phyloP scores from a whole-genome alignment of 2,797 vertebrate genomes.

The Chloroceryle amazona region DNA sequence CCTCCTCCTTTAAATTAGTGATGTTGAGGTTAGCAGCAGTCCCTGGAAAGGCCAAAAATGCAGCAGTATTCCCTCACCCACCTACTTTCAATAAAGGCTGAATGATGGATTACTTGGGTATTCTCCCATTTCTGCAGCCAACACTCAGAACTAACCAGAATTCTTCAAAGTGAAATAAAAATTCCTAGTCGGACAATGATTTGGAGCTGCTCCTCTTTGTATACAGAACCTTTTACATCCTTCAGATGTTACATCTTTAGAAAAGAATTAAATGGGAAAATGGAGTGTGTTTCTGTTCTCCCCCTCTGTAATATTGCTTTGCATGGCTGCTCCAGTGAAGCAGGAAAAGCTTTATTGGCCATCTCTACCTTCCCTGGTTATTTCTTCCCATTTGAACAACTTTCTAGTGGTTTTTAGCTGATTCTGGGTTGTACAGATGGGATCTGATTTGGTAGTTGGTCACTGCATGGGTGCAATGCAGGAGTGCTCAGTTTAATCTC shows the following conservation, averaged over 20 bases:
- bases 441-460: not conserved
- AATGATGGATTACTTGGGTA: not conserved
- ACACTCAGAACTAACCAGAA: not conserved
- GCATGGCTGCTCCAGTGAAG: not conserved
- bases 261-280: constrained; percentile 18
- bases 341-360: not conserved
- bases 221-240: not conserved
- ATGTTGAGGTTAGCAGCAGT: not conserved
- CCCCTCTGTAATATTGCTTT: not conserved
- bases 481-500: not conserved
- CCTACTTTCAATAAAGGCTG: not conserved
- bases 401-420: not conserved
- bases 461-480: not conserved
- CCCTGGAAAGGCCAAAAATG: not conserved
- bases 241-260: not conserved
- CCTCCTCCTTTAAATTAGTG: not conserved
- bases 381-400: not conserved
- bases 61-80: not conserved
- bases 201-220: not conserved
- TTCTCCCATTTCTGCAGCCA: not conserved
- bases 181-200: not conserved
- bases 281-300: not conserved
- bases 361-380: not conserved
- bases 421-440: not conserved
- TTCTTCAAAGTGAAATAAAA: constrained; percentile 5